A percentile compares a stretch with the other conserved stretches of the same genome.
phyloP scores from a whole-genome alignment of 2,113 vertebrate genomes.

The Phaethon lepturus region DNA sequence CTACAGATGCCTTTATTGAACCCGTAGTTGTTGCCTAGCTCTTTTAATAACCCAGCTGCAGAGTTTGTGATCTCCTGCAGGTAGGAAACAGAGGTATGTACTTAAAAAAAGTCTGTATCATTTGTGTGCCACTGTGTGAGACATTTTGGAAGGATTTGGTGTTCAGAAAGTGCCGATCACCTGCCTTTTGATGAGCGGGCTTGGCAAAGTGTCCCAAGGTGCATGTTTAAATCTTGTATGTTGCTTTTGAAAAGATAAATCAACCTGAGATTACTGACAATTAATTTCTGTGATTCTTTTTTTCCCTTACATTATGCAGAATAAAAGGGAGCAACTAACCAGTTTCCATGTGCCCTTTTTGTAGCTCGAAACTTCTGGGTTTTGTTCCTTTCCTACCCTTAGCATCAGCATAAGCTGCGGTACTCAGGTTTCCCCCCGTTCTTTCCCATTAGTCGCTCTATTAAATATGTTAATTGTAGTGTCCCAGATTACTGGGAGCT shows the following conservation, averaged over 20 bases:
- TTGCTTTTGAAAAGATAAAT: background rate
- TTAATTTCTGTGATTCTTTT: background rate
- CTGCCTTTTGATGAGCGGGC: background rate
- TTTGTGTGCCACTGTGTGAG: background rate
- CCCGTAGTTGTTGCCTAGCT: background rate
- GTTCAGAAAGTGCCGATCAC: background rate
- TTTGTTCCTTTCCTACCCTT: constrained; percentile 1
- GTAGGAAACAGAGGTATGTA: background rate
- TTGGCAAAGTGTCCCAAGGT: background rate
- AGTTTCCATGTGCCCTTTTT: background rate
- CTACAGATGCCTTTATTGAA: background rate
- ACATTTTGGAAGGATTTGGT: background rate
- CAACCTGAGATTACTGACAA: background rate
- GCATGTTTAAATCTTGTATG: background rate
- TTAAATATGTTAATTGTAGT: constrained; percentile 72
- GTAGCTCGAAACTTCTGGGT: background rate
- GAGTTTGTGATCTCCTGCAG: background rate
- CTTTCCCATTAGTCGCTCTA: constrained; percentile 66
- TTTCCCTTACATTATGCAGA: background rate
- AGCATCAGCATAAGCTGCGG: background rate
- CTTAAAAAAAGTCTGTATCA: background rate
- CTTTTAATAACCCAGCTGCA: background rate
- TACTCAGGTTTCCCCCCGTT: background rate
- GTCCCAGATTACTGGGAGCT: constrained; percentile 64
- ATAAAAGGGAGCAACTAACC: background rate